phyloP scores from a whole-genome alignment of 2,888 invertebrate genomes.

The Resseliella maxima region DNA sequence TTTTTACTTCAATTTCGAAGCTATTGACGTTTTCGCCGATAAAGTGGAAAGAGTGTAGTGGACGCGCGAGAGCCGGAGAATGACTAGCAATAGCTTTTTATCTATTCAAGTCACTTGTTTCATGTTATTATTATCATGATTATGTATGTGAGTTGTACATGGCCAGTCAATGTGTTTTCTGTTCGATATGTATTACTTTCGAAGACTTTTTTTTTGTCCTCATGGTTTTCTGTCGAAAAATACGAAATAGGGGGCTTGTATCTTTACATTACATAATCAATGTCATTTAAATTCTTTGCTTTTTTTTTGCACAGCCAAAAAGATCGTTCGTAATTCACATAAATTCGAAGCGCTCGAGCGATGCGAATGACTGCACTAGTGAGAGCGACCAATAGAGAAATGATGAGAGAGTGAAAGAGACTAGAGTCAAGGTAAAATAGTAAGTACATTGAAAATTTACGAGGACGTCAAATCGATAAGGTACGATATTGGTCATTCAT shows the following conservation, averaged over 20 bases:
- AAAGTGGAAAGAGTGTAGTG: constrained; percentile 22
- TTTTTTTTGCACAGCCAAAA: constrained; percentile 4
- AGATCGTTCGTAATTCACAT: constrained; percentile 48
- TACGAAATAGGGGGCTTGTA: constrained; percentile 23
- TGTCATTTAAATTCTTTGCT: constrained; percentile 51
- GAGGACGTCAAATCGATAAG: constrained; percentile 44
- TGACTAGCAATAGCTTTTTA: constrained; percentile 34
- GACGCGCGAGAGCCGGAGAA: not conserved
- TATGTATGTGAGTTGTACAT: constrained; percentile 52
- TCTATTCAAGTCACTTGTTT: constrained; percentile 55
- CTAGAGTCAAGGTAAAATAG: constrained; percentile 42
- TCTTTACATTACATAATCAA: constrained; percentile 48
- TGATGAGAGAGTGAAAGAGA: not conserved
- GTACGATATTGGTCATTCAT: constrained; percentile 30
- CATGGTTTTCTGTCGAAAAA: constrained; percentile 2
- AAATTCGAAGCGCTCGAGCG: constrained; percentile 37
- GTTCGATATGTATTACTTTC: constrained; percentile 38
- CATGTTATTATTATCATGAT: constrained; percentile 55
- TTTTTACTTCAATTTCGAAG: not conserved
- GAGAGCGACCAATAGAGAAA: not conserved
- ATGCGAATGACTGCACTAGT: not conserved
- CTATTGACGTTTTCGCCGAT: constrained; percentile 27
- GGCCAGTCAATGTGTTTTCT: constrained; percentile 46
- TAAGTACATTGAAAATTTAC: constrained; percentile 51
- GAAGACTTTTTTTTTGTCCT: constrained; percentile 16